Percentiles rank a stretch among this genome's conserved stretches.
Conservation (phyloP, 53 echinoderm and acorn worm species). For the Astropecten irregularis region DNA sequence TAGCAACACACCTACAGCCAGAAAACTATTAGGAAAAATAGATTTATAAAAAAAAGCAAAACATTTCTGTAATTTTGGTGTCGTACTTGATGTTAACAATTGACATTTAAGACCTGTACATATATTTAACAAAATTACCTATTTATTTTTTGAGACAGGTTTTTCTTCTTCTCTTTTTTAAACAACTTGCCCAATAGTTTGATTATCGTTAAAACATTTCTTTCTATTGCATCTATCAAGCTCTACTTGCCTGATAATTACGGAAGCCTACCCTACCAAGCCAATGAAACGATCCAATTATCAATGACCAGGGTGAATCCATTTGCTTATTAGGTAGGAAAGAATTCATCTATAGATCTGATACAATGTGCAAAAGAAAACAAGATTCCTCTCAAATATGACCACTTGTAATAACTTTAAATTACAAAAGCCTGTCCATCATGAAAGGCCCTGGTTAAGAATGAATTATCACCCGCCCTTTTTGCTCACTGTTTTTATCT, state of each 20-base stretch:
- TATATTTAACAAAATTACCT: too few species aligned
- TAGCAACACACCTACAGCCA: too few species aligned
- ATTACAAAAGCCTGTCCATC: not conserved
- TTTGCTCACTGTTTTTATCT: too few species aligned
- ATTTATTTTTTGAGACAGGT: too few species aligned
- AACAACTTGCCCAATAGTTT: too few species aligned
- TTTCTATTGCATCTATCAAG: not conserved
- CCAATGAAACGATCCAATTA: constrained; percentile 2
- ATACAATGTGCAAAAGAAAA: constrained; percentile 22
- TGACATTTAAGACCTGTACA: not conserved
- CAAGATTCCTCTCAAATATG: not conserved
- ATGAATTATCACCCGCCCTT: too few species aligned
- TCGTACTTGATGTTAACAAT: not conserved
- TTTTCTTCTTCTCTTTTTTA: too few species aligned
- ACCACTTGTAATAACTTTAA: not conserved
- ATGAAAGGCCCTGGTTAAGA: too few species aligned
- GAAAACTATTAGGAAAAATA: too few species aligned
- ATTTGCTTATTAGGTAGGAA: not conserved
- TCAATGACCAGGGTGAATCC: not conserved
- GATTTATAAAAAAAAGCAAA: too few species aligned
- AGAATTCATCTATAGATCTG: not conserved
- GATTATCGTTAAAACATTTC: not conserved
- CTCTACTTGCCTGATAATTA: not conserved
- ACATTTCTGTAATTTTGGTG: not conserved
- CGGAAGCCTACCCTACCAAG: not conserved